Evolutionary conservation across 2,888 invertebrate species (phyloP).

Genomic region (Andrena chrysosceles): DNA sequence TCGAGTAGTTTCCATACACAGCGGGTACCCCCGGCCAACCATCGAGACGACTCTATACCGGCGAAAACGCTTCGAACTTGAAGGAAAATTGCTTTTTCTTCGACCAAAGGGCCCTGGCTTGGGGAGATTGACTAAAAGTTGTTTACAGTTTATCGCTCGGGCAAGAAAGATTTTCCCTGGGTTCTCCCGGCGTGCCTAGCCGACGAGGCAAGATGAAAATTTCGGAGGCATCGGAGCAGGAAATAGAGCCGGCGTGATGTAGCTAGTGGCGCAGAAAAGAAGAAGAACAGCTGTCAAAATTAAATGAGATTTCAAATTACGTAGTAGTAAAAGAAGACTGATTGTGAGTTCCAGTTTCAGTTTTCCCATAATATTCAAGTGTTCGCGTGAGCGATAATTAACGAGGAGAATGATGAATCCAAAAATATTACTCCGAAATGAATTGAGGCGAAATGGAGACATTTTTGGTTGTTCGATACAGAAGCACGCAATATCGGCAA

Average conservation of each 20-base stretch:
- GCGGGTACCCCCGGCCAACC: background rate
- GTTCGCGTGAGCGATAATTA: no score
- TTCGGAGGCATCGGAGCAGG: conserved; percentile 11
- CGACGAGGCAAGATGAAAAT: conserved; percentile 5
- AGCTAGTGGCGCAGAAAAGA: no score
- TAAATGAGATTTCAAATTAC: no score
- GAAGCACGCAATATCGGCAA: background rate
- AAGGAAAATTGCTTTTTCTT: conserved; percentile 61
- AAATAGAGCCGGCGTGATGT: conserved; percentile 5
- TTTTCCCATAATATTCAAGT: no score
- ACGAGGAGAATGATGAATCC: background rate
- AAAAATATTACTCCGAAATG: background rate
- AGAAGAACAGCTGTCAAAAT: no score
- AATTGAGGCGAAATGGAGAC: background rate
- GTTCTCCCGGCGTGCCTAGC: background rate
- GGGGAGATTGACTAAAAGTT: conserved; percentile 60
- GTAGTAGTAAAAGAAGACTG: no score
- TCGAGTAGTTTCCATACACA: conserved; percentile 48
- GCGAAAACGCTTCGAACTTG: conserved; percentile 57
- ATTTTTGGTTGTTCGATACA: background rate
- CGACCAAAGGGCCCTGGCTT: conserved; percentile 23
- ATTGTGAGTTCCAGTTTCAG: no score
- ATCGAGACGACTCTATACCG: conserved; percentile 45
- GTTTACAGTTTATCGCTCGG: conserved; percentile 57
- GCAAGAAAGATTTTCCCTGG: conserved; percentile 28